Conservation (phyloP, 2,888 invertebrate genomes). For the Chloromyia formosa region DNA sequence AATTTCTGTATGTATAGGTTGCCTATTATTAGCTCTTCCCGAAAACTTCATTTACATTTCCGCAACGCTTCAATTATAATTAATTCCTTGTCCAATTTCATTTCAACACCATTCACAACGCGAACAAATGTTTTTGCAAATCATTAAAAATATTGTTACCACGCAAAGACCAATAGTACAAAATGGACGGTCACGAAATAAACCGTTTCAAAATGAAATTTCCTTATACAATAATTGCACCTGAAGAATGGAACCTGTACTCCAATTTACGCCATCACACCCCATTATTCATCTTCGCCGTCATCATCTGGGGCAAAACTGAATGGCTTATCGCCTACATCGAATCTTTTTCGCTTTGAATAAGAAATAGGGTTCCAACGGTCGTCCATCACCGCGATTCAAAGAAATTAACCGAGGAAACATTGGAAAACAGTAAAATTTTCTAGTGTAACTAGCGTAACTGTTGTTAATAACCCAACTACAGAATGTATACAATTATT, state of each 20-base stretch:
- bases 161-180: conserved; percentile 23
- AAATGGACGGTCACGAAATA: conserved; percentile 1
- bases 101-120: conserved; percentile 12
- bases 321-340: neutral
- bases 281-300: conserved; percentile 6
- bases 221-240: conserved; percentile 12
- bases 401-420: conserved; percentile 37
- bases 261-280: conserved; percentile 14
- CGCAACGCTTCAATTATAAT: neutral
- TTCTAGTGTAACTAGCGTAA: conserved; percentile 28
- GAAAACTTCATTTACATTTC: neutral
- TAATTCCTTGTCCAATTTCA: neutral
- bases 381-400: neutral
- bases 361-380: neutral
- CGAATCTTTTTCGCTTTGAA: neutral
- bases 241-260: neutral
- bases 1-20: too few relatives aligned
- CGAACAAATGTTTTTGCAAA: conserved; percentile 36
- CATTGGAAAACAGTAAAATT: conserved; percentile 38
- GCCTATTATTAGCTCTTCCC: too few relatives aligned
- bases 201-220: conserved; percentile 11
- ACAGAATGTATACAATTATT: neutral
- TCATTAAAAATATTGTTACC: conserved; percentile 34
- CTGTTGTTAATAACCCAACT: conserved; percentile 31
- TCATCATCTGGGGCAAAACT: conserved; percentile 2